Evolutionary conservation across 2,888 invertebrate species (phyloP), one percentile per base, ranked within the genome.

Genomic region (Agrotis puta): DNA sequence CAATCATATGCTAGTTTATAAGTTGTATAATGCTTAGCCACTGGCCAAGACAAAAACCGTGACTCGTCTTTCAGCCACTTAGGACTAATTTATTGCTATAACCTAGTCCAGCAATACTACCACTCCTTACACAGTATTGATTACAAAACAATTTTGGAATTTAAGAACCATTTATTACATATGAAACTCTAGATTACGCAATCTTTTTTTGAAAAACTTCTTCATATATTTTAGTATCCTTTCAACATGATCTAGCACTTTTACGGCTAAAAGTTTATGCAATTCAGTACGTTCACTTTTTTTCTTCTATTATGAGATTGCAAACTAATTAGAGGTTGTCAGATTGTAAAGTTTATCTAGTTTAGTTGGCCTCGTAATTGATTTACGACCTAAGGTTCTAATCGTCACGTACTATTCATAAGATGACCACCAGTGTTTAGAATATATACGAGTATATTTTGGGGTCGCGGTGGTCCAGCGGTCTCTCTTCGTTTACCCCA

Each of bases 251-350:
- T 53, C 73, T 54, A 22, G 53, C 65, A 66, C 18, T 62, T 64
- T 33, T 59, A 50, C 47, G 22, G 11, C 33, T 16, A 58, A 39
- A 62, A 51, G 6, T 43, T 77, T 18, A 61, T 54, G 57, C 39
- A 57, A 69, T 66, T 45, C 51, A 51, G 43, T 39, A 43, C 65
- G 24, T 63, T 69, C 54, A 51, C 33, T 58, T 58, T 57, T 58
- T n/a, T 33, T 24, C 0, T 27, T 71, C 24, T 20, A 16, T 4
- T 45, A 16, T 13, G 13, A 20, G 33, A 39, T 58, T 50, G 3
- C 48, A 5, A 53, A 27, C 11, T 69, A 69, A 72, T 80, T 64
- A 56, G n/a, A 33, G 63, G 58, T 64, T 68, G 70, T 77, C 47
- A 24, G 50, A 45, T 67, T 64, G 27, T 27, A n/a, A 20, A 18